Conservation (phyloP, 2,888 invertebrate genomes). For the Anoncus sp. region DNA sequence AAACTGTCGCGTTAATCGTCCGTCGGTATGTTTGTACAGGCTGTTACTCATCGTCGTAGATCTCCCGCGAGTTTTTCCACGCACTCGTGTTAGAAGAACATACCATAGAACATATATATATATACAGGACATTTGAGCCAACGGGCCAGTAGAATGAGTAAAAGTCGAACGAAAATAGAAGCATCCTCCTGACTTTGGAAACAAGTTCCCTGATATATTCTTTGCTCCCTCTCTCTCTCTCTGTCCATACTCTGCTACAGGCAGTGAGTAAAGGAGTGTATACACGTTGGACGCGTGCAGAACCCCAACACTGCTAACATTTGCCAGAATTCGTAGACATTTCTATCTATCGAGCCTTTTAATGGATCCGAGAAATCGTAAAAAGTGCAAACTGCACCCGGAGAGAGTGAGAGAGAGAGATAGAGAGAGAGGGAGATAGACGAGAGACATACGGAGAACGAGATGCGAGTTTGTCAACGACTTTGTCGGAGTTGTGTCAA, state of each 20-base stretch:
- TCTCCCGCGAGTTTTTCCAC: constrained; percentile 55
- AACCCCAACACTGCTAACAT: constrained; percentile 10
- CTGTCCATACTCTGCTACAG: not conserved
- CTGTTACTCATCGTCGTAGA: constrained; percentile 64
- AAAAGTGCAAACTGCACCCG: constrained; percentile 73
- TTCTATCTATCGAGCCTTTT: constrained; percentile 78
- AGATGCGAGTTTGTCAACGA: constrained; percentile 81
- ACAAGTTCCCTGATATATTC: constrained; percentile 1
- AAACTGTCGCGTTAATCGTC: constrained; percentile 65
- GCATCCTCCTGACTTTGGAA: constrained; percentile 35
- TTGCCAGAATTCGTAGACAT: constrained; percentile 16
- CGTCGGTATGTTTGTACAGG: constrained; percentile 66
- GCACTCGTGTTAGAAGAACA: constrained; percentile 29
- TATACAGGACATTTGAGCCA: constrained; percentile 19
- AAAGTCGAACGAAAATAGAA: constrained; percentile 62
- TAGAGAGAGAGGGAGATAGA: no score
- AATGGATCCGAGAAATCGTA: constrained; percentile 78
- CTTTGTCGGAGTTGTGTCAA: constrained; percentile 82
- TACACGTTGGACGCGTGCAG: constrained; percentile 33
- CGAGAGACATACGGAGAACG: not conserved
- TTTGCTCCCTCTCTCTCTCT: not conserved
- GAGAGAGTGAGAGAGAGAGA: not conserved
- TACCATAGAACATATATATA: constrained; percentile 19
- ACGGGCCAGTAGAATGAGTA: constrained; percentile 45
- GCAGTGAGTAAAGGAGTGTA: constrained; percentile 1